Evolutionary conservation across 2,888 invertebrate species (phyloP).

Genomic region (Deilephila porcellus): DNA sequence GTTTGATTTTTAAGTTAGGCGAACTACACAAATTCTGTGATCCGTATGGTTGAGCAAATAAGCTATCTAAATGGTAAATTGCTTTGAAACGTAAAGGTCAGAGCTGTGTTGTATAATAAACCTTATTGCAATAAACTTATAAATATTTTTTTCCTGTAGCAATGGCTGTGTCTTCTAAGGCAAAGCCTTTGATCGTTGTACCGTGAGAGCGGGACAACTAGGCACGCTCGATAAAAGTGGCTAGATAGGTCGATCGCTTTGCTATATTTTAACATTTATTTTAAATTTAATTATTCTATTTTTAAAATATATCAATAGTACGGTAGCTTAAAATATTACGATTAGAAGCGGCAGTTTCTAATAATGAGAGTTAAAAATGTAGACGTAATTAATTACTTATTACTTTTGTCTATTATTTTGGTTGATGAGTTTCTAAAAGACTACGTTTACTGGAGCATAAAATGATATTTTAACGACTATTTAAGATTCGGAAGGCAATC

Average conservation of each 20-base stretch:
- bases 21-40: constrained; percentile 45
- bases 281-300: neutral
- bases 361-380: no score
- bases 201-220: constrained; percentile 35
- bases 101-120: constrained; percentile 35
- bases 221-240: constrained; percentile 9
- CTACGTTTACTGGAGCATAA: no score
- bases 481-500: no score
- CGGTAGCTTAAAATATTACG: no score
- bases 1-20: constrained; percentile 51
- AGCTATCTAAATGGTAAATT: constrained; percentile 41
- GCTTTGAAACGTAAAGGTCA: constrained; percentile 37
- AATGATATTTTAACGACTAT: no score
- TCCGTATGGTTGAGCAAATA: constrained; percentile 49
- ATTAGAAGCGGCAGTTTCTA: no score
- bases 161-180: constrained; percentile 32
- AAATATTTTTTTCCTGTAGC: constrained; percentile 34
- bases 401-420: no score
- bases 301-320: neutral
- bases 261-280: neutral
- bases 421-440: no score
- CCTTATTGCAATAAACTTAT: constrained; percentile 32
- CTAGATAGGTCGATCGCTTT: constrained; percentile 5
- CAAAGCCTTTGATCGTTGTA: constrained; percentile 56
- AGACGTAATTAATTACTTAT: no score